Evolutionary conservation across 2,113 vertebrate genomes (phyloP), one percentile per base, ranked within the genome.

Genomic region (Microtus pennsylvanicus): DNA sequence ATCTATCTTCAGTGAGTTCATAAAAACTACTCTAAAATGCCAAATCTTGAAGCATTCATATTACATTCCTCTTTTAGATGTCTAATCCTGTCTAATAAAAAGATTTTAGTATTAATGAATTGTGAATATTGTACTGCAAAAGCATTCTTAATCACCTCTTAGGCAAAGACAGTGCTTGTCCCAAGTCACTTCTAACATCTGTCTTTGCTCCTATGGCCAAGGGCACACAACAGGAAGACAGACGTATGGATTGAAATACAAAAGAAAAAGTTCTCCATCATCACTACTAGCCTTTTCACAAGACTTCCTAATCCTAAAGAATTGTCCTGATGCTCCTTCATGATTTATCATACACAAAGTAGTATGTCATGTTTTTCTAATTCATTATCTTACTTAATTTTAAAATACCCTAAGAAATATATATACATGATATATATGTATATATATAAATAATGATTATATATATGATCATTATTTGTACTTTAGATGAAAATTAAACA

Each of bases 81-180:
- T 89, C 77, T 89, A 82, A 94, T 76, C 87, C 22, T 85, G 16
- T 67, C n/a, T 70, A 42, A 76, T 50, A 88, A 90, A 91, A 86
- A 89, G 47, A 89, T n/a, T n/a, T 78, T 58, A 77, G 65, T 83
- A 17, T 86, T 52, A 70, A 86, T 82, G 35, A 89, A 83, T 50
- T 89, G 3, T 82, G 45, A 90, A 94, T 75, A 87, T 30, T 76
- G 24, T 58, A 80, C n/a, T 70, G 90, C 58, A 67, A 86, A 94
- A 81, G 82, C 30, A 78, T 81, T 91, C 76, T 95, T 55, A 93
- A 88, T 78, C 45, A 88, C 70, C 78, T 94, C 72, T 94, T 70
- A 38, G 85, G 67, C 47, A 94, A 61, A 78, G 0, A 21, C 24
- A 47, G 50, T 38, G 33, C 72, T 89, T 95, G 5, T 70, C 96